Evolutionary conservation across 2,888 invertebrate genomes (phyloP).

Genomic region (Campopleginae sp.): DNA sequence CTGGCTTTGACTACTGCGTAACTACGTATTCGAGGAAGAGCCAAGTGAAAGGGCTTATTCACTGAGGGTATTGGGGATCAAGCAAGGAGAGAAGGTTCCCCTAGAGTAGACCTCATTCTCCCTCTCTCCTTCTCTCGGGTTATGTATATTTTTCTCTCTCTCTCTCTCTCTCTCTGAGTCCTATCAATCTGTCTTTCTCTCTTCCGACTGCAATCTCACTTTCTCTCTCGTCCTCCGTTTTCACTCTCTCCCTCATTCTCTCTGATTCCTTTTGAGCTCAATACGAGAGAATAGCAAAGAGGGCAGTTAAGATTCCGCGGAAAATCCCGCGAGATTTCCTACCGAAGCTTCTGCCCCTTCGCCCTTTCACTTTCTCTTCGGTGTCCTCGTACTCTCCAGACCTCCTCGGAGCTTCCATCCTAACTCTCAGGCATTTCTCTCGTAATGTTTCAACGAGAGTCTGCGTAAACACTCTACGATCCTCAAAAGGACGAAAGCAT

Average conservation of each 20-base stretch:
- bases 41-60: conserved; percentile 51
- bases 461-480: conserved; percentile 62
- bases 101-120: neutral
- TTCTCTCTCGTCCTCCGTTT: neutral
- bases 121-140: neutral
- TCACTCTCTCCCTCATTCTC: conserved; percentile 3
- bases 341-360: conserved; percentile 30
- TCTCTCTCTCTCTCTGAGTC: neutral
- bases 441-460: conserved; percentile 53
- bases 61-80: conserved; percentile 2
- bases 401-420: conserved; percentile 41
- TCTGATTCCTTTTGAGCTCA: conserved; percentile 36
- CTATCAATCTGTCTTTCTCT: neutral
- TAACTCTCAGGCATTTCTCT: conserved; percentile 34
- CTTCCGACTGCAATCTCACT: neutral
- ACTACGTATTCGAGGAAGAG: conserved; percentile 34
- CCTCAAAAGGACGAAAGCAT: conserved; percentile 63
- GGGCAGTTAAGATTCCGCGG: conserved; percentile 66
- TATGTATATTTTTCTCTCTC: neutral
- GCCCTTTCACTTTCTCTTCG: conserved; percentile 14
- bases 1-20: conserved; percentile 57
- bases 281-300: conserved; percentile 56
- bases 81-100: conserved; percentile 17
- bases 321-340: conserved; percentile 62
- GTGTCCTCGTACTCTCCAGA: conserved; percentile 27